Evolutionary conservation across 2,888 invertebrate species (phyloP), one percentile per base, ranked within the genome.

Genomic region (Leistus spinibarbis): DNA sequence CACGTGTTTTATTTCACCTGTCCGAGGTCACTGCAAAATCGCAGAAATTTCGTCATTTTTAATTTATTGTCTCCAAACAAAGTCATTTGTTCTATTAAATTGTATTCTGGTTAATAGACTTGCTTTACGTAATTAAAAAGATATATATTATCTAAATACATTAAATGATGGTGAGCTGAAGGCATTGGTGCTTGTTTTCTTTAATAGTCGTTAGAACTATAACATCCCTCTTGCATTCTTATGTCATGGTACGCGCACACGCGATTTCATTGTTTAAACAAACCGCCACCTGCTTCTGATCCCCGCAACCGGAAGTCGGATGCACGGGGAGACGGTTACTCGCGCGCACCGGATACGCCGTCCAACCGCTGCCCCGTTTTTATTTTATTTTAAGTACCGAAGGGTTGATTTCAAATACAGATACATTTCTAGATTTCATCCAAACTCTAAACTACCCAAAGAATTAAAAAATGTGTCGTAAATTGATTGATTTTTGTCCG

Each of bases 251-350:
- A 10, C 0, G 40, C 13, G 13, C 7, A 13, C 40, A 40, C 40
- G 40, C 40, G 40, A 40, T 40, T 13, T 40, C 40, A 40, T 40
- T 40, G 40, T 40, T 40, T 40, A 40, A 1, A 13, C 3, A 40
- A 10, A 40, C 40, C 40, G 70, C 63, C 70, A 70, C 70, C 70
- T 70, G 70, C 70, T 22, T 13, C 7, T 40, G 40, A 40, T 40
- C 13, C n/a, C 53, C 22, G 22, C 63, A 17, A 62, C 70, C 70
- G 70, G 70, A 70, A 70, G 54, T 40, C 70, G 70, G 70, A 40
- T 70, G 70, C 70, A 70, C 70, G 63, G 62, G 63, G 63, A n/a
- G n/a, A 70, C 70, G 70, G 70, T 70, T 70, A 60, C 20, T 9
- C 17, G 57, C 17, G 40, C 40, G 40, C 40, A 53, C 70, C 62